Evolutionary conservation across 2,888 invertebrate species (phyloP).

Genomic region (Troides oblongomaculatus): DNA sequence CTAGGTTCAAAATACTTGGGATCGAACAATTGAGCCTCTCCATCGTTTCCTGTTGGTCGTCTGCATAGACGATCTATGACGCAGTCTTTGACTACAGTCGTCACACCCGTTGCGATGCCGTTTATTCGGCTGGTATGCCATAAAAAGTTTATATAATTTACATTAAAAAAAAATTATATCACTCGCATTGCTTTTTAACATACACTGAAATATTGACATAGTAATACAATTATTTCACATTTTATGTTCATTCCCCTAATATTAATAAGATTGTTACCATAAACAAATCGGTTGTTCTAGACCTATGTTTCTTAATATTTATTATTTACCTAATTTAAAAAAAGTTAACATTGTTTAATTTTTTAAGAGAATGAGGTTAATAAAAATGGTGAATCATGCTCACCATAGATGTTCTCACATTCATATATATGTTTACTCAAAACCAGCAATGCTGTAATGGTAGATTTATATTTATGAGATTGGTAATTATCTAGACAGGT

Average conservation of each 20-base stretch:
- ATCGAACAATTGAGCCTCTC: constrained; percentile 76
- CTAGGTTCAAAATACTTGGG: constrained; percentile 84
- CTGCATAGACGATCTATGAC: constrained; percentile 82
- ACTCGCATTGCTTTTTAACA: neutral
- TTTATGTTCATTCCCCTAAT: too few relatives aligned
- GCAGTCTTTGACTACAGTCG: constrained; percentile 84
- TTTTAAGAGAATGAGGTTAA: too few relatives aligned
- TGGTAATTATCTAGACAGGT: too few relatives aligned
- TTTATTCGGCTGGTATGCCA: constrained; percentile 81
- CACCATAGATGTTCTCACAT: too few relatives aligned
- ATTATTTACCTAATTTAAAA: neutral
- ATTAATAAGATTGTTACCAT: too few relatives aligned
- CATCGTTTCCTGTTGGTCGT: constrained; percentile 61
- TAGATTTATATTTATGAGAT: too few relatives aligned
- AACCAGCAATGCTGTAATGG: too few relatives aligned
- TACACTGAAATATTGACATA: constrained; percentile 1
- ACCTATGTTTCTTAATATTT: neutral
- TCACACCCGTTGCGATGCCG: constrained; percentile 85
- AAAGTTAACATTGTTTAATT: too few relatives aligned
- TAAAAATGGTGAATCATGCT: too few relatives aligned
- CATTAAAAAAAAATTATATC: neutral
- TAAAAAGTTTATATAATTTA: constrained; percentile 9
- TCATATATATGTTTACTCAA: too few relatives aligned
- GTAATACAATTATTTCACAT: neutral
- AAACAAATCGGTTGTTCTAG: too few relatives aligned